phyloP scores from a whole-genome alignment of 2,113 vertebrate species.

The Heloderma charlesbogerti region DNA sequence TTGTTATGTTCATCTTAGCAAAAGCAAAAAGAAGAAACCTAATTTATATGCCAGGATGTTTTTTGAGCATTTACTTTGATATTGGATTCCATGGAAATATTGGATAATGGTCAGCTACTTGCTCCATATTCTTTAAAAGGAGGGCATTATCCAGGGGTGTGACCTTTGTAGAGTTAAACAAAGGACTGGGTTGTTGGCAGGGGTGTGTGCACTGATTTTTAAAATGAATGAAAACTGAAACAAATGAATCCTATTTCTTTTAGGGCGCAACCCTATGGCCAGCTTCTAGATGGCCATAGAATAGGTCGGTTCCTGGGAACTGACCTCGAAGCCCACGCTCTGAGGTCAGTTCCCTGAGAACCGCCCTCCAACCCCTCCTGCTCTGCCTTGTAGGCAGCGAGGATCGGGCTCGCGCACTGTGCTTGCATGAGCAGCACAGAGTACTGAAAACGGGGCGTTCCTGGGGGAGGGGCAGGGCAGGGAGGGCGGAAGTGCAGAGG shows the following conservation, averaged over 20 bases:
- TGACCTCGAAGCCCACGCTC: too few relatives aligned
- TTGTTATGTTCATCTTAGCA: constrained; percentile 58
- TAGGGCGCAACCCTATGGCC: too few relatives aligned
- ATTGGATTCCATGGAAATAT: constrained; percentile 13
- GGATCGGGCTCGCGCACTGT: too few relatives aligned
- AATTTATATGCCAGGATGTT: constrained; percentile 54
- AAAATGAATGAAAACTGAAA: not conserved
- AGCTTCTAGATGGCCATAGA: too few relatives aligned
- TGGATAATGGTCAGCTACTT: not conserved
- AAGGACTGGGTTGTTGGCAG: not conserved
- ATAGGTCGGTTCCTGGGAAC: too few relatives aligned
- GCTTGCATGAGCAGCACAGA: too few relatives aligned
- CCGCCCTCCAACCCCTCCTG: too few relatives aligned
- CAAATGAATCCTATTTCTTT: not conserved
- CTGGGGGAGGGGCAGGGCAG: too few relatives aligned
- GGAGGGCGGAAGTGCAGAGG: too few relatives aligned
- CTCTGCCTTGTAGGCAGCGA: too few relatives aligned
- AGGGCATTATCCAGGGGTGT: not conserved
- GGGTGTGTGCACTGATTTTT: not conserved
- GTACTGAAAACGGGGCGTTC: too few relatives aligned
- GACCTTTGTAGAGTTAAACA: not conserved
- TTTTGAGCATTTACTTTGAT: constrained; percentile 46
- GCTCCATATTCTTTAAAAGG: not conserved
- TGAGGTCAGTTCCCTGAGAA: too few relatives aligned
- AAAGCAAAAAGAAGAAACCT: constrained; percentile 47